These are phyloP conservation scores for Philaethria dido DNA, from an alignment of 2,888 invertebrate genomes.

Conservation along the genomic window DNA sequence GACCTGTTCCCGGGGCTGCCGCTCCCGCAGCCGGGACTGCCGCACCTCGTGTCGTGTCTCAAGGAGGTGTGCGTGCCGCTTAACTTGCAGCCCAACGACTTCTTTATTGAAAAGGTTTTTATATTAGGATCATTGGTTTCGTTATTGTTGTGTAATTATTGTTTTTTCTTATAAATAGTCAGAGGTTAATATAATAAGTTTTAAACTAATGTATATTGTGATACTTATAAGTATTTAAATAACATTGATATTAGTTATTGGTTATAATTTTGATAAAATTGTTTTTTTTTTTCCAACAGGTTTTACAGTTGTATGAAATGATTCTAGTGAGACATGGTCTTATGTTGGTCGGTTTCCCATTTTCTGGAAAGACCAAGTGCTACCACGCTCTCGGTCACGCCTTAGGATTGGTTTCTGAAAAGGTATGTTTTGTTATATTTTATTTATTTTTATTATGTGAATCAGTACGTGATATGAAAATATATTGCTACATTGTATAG, in stretches of 20 bases:
- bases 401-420: constrained; percentile 89
- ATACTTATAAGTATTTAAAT: too few species aligned
- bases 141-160: too few species aligned
- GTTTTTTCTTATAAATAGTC: too few species aligned
- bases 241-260: too few species aligned
- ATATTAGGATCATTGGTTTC: not conserved
- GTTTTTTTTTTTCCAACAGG: constrained; percentile 60
- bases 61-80: constrained; percentile 86
- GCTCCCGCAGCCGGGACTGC: constrained; percentile 91
- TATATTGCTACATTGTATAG: too few species aligned
- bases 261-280: not conserved
- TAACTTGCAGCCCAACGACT: constrained; percentile 92
- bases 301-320: constrained; percentile 94
- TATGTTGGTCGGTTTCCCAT: constrained; percentile 96
- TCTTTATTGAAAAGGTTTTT: constrained; percentile 90
- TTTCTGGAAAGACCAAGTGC: constrained; percentile 95
- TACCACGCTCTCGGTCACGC: constrained; percentile 93
- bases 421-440: constrained; percentile 66
- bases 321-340: constrained; percentile 96
- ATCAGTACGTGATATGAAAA: not conserved
- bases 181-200: too few species aligned
- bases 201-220: too few species aligned
- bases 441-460: not conserved
- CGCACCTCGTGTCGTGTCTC: constrained; percentile 72
- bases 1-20: constrained; percentile 95